Base-by-base conservation (phyloP, 2,113 vertebrate genomes). In the Otolemur garnettii region DNA sequence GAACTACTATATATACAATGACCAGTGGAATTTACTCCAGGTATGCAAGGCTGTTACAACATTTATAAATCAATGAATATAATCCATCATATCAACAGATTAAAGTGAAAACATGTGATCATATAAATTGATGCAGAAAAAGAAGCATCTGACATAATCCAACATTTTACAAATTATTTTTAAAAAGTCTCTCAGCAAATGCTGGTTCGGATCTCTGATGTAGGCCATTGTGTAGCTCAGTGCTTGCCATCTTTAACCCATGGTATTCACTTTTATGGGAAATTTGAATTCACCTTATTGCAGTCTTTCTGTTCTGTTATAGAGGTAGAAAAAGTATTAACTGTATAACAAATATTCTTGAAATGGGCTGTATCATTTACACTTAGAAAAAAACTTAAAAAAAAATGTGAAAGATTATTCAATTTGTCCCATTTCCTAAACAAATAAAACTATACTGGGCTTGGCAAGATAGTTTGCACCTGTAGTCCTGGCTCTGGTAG, bases 381-480 rank as follows among this genome's bases (percentile, higher is more conserved):
- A 77, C 13, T 60, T 74, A 71, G 18, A 45, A 87, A 88, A 42
- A 42, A 57, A 83, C 33, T 33, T 79, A 89, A 68, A 50, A 84
- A 68, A 5, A 42, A 57, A 35, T 55, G 30, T 60, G 7, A 77
- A 38, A 66, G 19, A 66, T 93, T 68, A 91, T 38, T 28, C 66
- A 78, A 13, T 83, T 66, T 95, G n/a, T 35, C 33, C 89, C 71
- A n/a, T 79, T 91, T 82, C 15, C 62, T 45, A 91, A 93, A 66
- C 50, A 90, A 96, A 87, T 83, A 10, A 75, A 96, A 96, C n/a
- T 78, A 57, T 33, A 53, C 15, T 22, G 6, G 53, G 22, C 18
- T 64, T 24, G 11, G 62, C 22, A 28, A 28, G 24, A 12, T 4
- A 26, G 62, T 26, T 28, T 26, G 28, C 26, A 64, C 26, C 24